Evolutionary conservation across 2,888 invertebrate genomes (phyloP).

Genomic region (Phengaris alcon): DNA sequence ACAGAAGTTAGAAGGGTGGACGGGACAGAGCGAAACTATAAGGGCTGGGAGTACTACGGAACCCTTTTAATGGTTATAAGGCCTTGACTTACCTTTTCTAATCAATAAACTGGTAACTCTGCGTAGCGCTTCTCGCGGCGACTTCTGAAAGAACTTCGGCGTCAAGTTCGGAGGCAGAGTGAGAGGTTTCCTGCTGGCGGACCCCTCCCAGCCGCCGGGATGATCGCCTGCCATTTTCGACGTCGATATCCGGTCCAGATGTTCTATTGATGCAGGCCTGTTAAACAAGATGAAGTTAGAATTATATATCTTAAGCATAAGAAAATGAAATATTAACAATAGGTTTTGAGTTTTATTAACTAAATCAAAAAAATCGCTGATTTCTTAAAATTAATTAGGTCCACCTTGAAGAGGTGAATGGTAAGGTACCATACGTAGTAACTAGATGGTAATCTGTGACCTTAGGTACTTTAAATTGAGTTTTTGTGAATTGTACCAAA

Average conservation of each 20-base stretch:
- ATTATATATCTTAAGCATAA: background rate
- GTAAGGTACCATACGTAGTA: too few species aligned
- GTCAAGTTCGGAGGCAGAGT: slow-evolving; percentile 93
- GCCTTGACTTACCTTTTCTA: slow-evolving; percentile 84
- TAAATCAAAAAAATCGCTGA: too few species aligned
- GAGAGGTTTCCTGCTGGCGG: slow-evolving; percentile 85
- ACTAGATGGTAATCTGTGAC: too few species aligned
- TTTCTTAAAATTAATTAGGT: too few species aligned
- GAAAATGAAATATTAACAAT: background rate
- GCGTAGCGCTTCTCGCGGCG: slow-evolving; percentile 90
- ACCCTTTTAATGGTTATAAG: too few species aligned
- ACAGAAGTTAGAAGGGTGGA: too few species aligned
- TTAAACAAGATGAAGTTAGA: slow-evolving; percentile 38
- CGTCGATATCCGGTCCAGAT: slow-evolving; percentile 86
- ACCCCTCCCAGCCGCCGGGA: slow-evolving; percentile 72
- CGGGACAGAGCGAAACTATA: too few species aligned
- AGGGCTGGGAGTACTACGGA: too few species aligned
- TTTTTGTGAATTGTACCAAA: too few species aligned
- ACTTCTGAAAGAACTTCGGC: slow-evolving; percentile 93
- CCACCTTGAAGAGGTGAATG: too few species aligned
- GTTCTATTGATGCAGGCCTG: slow-evolving; percentile 91
- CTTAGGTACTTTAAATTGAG: too few species aligned
- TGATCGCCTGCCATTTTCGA: slow-evolving; percentile 73
- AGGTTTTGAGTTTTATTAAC: too few species aligned
- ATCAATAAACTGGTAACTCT: slow-evolving; percentile 94